Evolutionary conservation across 2,888 invertebrate genomes (phyloP).

Genomic region (Drosophila aldrichi): DNA sequence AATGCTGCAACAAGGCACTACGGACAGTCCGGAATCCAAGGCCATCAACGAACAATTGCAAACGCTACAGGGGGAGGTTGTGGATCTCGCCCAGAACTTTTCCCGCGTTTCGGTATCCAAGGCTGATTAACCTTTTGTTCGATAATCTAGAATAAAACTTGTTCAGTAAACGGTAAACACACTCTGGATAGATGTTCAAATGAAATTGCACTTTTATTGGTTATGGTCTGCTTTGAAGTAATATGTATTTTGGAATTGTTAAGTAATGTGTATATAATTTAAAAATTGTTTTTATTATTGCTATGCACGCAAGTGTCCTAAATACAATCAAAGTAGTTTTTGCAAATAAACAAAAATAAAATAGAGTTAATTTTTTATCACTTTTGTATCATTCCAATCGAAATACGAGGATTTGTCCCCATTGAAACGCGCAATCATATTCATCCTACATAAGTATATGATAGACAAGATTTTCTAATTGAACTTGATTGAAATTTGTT

Average conservation of each 20-base stretch:
- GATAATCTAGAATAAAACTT: background rate
- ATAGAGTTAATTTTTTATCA: constrained; percentile 55
- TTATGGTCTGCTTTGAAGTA: constrained; percentile 43
- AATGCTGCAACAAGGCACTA: constrained; percentile 87
- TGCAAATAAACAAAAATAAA: constrained; percentile 23
- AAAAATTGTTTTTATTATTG: constrained; percentile 58
- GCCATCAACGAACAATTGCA: constrained; percentile 84
- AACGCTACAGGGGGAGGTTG: constrained; percentile 69
- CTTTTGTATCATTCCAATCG: constrained; percentile 32
- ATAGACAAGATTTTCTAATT: constrained; percentile 13
- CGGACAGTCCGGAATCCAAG: constrained; percentile 86
- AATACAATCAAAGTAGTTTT: constrained; percentile 54
- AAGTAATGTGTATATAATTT: constrained; percentile 53
- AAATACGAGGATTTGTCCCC: background rate
- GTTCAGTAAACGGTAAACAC: background rate
- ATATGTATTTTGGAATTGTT: constrained; percentile 42
- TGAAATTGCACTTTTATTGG: constrained; percentile 41
- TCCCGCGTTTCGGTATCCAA: constrained; percentile 81
- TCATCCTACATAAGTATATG: constrained; percentile 9
- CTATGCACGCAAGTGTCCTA: constrained; percentile 58
- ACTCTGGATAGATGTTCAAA: constrained; percentile 8
- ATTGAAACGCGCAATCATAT: constrained; percentile 3
- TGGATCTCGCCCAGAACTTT: constrained; percentile 76
- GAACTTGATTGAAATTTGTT: constrained; percentile 8
- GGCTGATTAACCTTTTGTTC: constrained; percentile 64